Base-by-base conservation (phyloP, 37 sponge, comb jelly and placozoan genomes). In the Crambe crambe region DNA sequence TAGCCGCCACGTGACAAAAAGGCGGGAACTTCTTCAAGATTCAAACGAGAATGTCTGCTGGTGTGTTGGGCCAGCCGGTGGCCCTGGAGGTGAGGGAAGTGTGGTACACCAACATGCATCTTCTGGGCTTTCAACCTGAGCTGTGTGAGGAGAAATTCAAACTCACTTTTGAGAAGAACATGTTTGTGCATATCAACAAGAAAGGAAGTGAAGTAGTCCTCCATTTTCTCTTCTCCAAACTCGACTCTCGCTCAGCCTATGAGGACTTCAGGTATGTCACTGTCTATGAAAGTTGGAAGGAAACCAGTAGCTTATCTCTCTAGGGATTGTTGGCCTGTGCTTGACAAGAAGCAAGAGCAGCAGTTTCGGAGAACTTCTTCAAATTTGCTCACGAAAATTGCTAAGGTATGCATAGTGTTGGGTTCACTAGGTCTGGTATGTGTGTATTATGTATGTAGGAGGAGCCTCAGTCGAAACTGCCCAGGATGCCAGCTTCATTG, bases 321-420 rank as follows among this genome's bases (percentile, higher is more conserved):
- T 36, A 93, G 92, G 70, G 86, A 87, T 56, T 95, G 93, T 56
- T 95, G 96, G 96, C 96, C 93, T 2, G 80, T 92, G 38, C 87
- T 66, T 80, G 94, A 92, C 57, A 92, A 92, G 73, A 92, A 92
- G 58, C 94, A 87, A 43, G 96, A 95, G 60, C 87, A 86, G 59
- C 77, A 86, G 75, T 95, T 95, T 47, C 56, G 96, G 20, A 95
- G 79, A 71, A 36, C 79, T 3, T 92, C 85, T 36, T 56, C 75
- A 10, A 77, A 80, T 47, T 92, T 90, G 93, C 30, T 95, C 25
- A 73, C 73, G 20, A 70, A 42, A 47, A 90, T 95, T 51, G 78
- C 89, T 47, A 88, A 88, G 78, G 94, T 94, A 15, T 47, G 74
- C 20, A 25, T 58, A 31, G n/a, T n/a, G n/a, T n/a, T n/a, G n/a